Evolutionary conservation across 2,888 invertebrate species (phyloP).

Genomic region (Apotomis betuletana): DNA sequence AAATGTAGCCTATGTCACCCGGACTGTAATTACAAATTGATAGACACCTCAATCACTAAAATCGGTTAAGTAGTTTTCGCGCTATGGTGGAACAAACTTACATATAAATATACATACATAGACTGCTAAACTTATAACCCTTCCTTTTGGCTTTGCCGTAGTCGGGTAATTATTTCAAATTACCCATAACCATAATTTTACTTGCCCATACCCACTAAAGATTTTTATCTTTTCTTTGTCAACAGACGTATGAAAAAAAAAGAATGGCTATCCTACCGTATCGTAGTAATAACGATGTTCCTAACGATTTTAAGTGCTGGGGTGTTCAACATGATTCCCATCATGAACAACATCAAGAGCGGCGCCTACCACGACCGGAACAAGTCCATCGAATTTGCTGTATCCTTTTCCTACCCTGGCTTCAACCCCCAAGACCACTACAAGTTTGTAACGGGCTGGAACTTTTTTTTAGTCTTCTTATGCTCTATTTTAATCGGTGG

Average conservation of each 20-base stretch:
- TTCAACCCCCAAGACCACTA: slow-evolving; percentile 16
- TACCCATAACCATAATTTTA: background rate
- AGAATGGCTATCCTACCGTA: slow-evolving; percentile 18
- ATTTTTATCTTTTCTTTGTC: background rate
- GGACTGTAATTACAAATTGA: too few relatives aligned
- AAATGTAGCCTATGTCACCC: too few relatives aligned
- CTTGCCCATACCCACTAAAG: background rate
- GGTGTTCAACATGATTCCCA: slow-evolving; percentile 19
- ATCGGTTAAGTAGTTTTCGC: too few relatives aligned
- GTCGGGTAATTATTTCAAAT: too few relatives aligned
- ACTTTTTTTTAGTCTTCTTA: background rate
- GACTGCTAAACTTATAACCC: too few relatives aligned
- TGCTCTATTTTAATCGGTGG: slow-evolving; percentile 11
- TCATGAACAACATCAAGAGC: slow-evolving; percentile 23
- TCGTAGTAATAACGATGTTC: slow-evolving; percentile 9
- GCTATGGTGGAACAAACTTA: too few relatives aligned
- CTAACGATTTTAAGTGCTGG: slow-evolving; percentile 3
- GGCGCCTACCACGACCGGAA: slow-evolving; percentile 20
- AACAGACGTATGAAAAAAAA: slow-evolving; percentile 14
- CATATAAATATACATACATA: too few relatives aligned
- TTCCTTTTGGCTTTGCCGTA: too few relatives aligned
- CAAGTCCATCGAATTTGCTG: slow-evolving; percentile 5
- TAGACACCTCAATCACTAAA: too few relatives aligned
- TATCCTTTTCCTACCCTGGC: slow-evolving; percentile 18
- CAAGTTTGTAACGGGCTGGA: slow-evolving; percentile 13